Evolutionary conservation across 2,797 vertebrate species (phyloP).

Genomic region (Crocodylus rhombifer): DNA sequence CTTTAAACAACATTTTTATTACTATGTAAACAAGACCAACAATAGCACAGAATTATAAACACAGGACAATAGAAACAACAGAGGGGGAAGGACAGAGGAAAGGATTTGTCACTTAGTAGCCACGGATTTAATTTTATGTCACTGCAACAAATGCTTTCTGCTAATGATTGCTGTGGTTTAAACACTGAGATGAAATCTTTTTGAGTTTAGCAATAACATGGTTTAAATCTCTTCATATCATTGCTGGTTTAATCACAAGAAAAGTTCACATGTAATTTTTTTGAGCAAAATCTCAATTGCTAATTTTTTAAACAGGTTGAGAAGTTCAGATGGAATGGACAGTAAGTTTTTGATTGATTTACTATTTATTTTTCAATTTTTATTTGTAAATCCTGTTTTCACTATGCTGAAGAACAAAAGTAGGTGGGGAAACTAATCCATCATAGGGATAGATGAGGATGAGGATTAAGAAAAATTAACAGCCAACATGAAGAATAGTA

Average conservation of each 20-base stretch:
- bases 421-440: neutral
- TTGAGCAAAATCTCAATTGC: conserved; percentile 40
- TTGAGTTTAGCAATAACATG: neutral
- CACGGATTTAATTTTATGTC: neutral
- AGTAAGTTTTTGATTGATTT: conserved; percentile 79
- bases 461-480: neutral
- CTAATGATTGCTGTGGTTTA: neutral
- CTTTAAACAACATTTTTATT: neutral
- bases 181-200: neutral
- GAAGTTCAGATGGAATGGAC: conserved; percentile 69
- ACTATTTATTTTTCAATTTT: conserved; percentile 6
- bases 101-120: neutral
- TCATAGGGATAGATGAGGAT: neutral
- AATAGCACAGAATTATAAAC: neutral
- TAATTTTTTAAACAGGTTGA: conserved; percentile 78
- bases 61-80: neutral
- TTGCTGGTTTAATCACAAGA: conserved; percentile 25
- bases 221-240: neutral
- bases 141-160: neutral
- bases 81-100: neutral
- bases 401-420: neutral
- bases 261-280: neutral
- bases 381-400: neutral
- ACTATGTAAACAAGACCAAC: neutral
- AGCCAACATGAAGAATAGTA: neutral